Conservation (phyloP, 1,140 invertebrate species). For the Helicoverpa zea region DNA sequence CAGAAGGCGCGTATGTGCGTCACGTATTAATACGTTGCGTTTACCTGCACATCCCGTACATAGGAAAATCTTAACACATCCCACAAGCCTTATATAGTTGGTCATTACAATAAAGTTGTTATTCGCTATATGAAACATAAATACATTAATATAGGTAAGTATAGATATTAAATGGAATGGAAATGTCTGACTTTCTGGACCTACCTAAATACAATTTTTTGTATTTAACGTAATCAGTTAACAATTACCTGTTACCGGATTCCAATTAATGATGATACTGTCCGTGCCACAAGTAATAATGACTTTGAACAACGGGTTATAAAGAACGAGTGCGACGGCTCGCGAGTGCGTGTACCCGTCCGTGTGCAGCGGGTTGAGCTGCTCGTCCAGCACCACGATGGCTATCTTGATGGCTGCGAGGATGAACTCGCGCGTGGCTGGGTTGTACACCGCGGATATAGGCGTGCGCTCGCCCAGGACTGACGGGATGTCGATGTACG, state of each 20-base stretch:
- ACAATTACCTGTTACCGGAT: conserved; percentile 87
- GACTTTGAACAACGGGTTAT: conserved; percentile 90
- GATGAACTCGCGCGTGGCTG: conserved; percentile 88
- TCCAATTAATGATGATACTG: conserved; percentile 92
- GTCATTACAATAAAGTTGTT: background rate
- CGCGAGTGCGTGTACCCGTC: conserved; percentile 90
- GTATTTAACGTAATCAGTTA: background rate
- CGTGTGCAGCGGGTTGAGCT: conserved; percentile 88
- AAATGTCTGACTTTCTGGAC: background rate
- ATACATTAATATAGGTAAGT: too few relatives aligned
- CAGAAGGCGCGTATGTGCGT: conserved; percentile 88
- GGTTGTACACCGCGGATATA: conserved; percentile 89
- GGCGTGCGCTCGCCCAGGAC: conserved; percentile 87
- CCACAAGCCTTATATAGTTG: too few relatives aligned
- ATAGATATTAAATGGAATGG: background rate
- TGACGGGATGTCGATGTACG: conserved; percentile 88
- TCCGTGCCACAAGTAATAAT: conserved; percentile 90
- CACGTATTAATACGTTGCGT: conserved; percentile 88
- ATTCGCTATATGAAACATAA: too few relatives aligned
- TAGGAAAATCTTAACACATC: background rate
- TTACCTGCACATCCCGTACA: conserved; percentile 69
- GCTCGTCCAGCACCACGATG: conserved; percentile 87
- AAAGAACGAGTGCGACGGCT: conserved; percentile 89
- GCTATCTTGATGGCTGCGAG: conserved; percentile 89
- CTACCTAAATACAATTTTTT: too few relatives aligned